Percentiles rank a stretch among this genome's conserved stretches.
Conservation (phyloP, 2,888 invertebrate species). For the Neuroscelio doddi region DNA sequence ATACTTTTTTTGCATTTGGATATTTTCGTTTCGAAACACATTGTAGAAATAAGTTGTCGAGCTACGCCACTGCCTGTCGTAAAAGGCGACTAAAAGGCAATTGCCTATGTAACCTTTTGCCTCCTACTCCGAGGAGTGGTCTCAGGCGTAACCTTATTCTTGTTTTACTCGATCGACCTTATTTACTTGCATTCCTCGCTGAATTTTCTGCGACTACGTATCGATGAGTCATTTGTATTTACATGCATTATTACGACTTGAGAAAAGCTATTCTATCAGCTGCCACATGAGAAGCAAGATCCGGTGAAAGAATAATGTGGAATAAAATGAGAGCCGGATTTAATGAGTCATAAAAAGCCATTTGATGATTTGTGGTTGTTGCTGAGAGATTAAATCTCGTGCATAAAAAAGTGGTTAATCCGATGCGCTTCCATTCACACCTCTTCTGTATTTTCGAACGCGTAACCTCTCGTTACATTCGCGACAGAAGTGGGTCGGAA, state of each 20-base stretch:
- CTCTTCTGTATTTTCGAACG: constrained; percentile 28
- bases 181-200: constrained; percentile 45
- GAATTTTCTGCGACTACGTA: constrained; percentile 44
- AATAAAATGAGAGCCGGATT: too few species aligned
- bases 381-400: too few species aligned
- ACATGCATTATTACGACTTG: too few species aligned
- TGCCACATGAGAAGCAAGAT: too few species aligned
- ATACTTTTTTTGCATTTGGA: constrained; percentile 1
- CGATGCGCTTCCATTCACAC: background rate
- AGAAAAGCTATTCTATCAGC: too few species aligned
- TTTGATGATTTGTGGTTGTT: too few species aligned
- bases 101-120: constrained; percentile 47
- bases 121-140: constrained; percentile 47
- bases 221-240: constrained; percentile 30
- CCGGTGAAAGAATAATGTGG: too few species aligned
- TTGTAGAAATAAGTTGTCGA: constrained; percentile 26
- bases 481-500: constrained; percentile 65
- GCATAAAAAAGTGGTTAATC: background rate
- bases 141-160: constrained; percentile 50
- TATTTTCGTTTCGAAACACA: constrained; percentile 43
- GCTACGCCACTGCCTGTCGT: constrained; percentile 25
- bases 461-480: constrained; percentile 52
- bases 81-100: constrained; percentile 50
- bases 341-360: too few species aligned
- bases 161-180: constrained; percentile 49